phyloP scores from a whole-genome alignment of 2,113 vertebrate genomes.

The Pyrgilauda ruficollis region DNA sequence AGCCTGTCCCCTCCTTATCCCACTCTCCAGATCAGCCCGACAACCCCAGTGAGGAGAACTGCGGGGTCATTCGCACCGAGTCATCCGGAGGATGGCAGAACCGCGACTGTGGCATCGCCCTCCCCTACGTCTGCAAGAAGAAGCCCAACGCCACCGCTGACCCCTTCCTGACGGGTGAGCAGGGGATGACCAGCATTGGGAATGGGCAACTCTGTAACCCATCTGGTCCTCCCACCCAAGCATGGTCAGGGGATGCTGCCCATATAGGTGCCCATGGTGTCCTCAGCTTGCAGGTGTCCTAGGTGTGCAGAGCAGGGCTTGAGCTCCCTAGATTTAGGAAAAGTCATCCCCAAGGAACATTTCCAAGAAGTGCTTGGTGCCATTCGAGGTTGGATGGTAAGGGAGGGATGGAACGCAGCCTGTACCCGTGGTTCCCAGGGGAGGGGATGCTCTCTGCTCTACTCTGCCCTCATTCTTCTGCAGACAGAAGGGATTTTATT shows the following conservation, averaged over 20 bases:
- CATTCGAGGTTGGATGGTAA: not conserved
- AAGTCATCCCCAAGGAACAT: not conserved
- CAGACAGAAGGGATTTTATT: not conserved
- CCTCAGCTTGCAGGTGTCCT: not conserved
- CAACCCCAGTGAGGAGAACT: slow-evolving; percentile 90
- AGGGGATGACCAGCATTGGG: not conserved
- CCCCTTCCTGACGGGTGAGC: slow-evolving; percentile 76
- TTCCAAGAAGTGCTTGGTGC: rapidly evolving
- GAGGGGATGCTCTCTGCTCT: not conserved
- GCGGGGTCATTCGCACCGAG: slow-evolving; percentile 91
- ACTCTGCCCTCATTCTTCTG: not conserved
- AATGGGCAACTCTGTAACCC: not conserved
- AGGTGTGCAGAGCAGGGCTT: not conserved
- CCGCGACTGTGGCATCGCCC: slow-evolving; percentile 86
- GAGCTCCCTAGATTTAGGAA: not conserved
- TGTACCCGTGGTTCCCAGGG: rapidly evolving
- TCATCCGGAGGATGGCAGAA: slow-evolving; percentile 92
- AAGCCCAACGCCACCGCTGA: slow-evolving; percentile 84
- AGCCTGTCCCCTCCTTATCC: not conserved
- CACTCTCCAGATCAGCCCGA: slow-evolving; percentile 83
- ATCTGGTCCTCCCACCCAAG: rapidly evolving
- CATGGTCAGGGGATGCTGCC: not conserved
- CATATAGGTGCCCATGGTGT: not conserved
- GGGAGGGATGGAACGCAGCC: not conserved
- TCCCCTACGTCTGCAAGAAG: slow-evolving; percentile 95